phyloP scores from a whole-genome alignment of 2,113 vertebrate genomes.

The Trematomus loennbergii region DNA sequence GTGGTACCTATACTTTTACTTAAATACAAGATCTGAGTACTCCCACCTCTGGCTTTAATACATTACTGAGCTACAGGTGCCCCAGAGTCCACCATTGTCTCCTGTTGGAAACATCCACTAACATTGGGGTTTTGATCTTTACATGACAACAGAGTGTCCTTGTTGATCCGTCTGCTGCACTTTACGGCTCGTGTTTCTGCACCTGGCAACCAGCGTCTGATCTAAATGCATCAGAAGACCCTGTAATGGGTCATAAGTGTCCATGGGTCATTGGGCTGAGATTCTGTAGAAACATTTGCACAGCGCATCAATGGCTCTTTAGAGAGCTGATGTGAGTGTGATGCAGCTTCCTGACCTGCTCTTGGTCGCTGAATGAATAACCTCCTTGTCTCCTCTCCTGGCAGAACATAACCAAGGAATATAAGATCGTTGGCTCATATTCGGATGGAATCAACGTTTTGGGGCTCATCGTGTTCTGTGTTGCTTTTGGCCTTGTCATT shows the following conservation, averaged over 20 bases:
- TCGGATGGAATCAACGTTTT: conserved; percentile 94
- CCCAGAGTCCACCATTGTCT: neutral
- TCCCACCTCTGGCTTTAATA: neutral
- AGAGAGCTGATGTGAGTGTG: conserved; percentile 38
- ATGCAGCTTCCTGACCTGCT: conserved; percentile 37
- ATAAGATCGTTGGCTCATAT: conserved; percentile 89
- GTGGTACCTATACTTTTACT: too few relatives aligned
- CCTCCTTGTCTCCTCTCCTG: conserved; percentile 40
- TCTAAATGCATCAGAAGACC: conserved; percentile 32
- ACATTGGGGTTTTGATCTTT: conserved; percentile 2
- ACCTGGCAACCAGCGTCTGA: conserved; percentile 33
- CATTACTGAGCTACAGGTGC: neutral
- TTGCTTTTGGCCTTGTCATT: conserved; percentile 95
- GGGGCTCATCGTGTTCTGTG: conserved; percentile 95
- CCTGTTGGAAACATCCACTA: neutral
- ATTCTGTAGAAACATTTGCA: conserved; percentile 20
- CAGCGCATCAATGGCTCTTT: conserved; percentile 47
- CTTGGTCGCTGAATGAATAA: conserved; percentile 16
- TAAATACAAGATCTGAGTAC: too few relatives aligned
- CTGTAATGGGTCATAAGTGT: conserved; percentile 24
- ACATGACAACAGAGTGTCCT: conserved; percentile 16
- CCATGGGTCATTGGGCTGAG: conserved; percentile 23
- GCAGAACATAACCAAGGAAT: conserved; percentile 93
- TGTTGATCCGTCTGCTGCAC: conserved; percentile 14
- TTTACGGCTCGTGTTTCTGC: conserved; percentile 39